Base-by-base conservation (phyloP, 1,140 invertebrate species). In the Macrotrachela quadricornifera region DNA sequence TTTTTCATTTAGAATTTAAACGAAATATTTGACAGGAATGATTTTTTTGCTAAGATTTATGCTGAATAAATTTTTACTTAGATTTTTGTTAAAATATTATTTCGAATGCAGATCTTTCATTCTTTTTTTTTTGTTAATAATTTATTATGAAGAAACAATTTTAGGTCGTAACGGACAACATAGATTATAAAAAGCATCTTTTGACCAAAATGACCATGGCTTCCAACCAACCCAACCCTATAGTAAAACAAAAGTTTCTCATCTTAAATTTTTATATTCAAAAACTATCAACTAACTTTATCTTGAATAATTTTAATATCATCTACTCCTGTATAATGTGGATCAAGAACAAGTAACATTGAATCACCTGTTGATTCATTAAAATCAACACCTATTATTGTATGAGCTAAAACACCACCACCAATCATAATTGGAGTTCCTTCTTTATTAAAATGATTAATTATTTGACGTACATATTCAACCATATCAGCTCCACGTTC, bases 391-490 rank as follows among this genome's bases (percentile, higher is more conserved):
- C 94, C 94, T 54, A 97, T 72, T 56, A 99, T 95, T 39, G 92
- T 97, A 63, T 99, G 91, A 16, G 94, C 94, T 57, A 95, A 72
- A 36, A 91, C 85, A 59, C 91, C 91, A 21, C 94, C 94, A 62
- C 90, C 85, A 61, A 99, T 95, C 94, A 99, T 99, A 54, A 99
- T 77, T 12, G 94, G 92, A 43, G 85, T 87, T 49, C 91, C 91
- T 63, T 94, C 80, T 41, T 75, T 81, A 58, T 82, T 73, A 68
- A 99, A 97, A 73, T 99, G 94, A 63, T 80, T 72, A 1, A 80
- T 73, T 49, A 99, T 71, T 64, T 88, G 81, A 36, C 80, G 73
- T 12, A 78, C 82, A 62, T 83, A 80, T 40, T 72, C 75, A n/a
- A 73, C 69, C 62, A 99, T 67, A 59, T 96, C 88, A 41, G 76